phyloP scores from a whole-genome alignment of 2,113 vertebrate species.

The Climacteris rufus region DNA sequence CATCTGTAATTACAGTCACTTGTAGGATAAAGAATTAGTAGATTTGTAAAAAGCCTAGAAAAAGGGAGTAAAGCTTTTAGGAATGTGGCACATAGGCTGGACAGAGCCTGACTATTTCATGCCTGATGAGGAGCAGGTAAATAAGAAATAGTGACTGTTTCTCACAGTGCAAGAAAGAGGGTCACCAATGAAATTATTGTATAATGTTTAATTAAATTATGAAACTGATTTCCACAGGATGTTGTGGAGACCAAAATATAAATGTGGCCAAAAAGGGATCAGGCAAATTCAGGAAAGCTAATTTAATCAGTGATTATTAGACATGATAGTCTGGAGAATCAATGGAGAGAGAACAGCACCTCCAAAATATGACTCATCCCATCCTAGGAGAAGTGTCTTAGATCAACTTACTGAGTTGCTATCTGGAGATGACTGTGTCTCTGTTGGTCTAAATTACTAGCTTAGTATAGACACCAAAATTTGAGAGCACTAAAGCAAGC shows the following conservation, averaged over 20 bases:
- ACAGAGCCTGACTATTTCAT: background rate
- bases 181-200: slow-evolving; percentile 44
- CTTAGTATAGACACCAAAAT: background rate
- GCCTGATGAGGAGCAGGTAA: background rate
- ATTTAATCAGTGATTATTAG: slow-evolving; percentile 53
- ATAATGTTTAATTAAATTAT: background rate
- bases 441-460: background rate
- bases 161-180: background rate
- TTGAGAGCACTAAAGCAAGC: background rate
- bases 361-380: slow-evolving; percentile 37
- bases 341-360: slow-evolving; percentile 22
- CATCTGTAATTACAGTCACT: background rate
- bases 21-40: background rate
- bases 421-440: background rate
- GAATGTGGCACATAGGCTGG: background rate
- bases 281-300: slow-evolving; percentile 32
- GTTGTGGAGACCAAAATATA: slow-evolving; percentile 29
- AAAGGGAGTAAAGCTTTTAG: background rate
- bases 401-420: background rate
- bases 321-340: slow-evolving; percentile 46
- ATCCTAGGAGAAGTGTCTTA: background rate
- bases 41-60: background rate
- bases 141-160: background rate
- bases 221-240: slow-evolving; percentile 48
- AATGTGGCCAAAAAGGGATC: slow-evolving; percentile 49